Evolutionary conservation across 2,113 vertebrate genomes (phyloP), one percentile per base, ranked within the genome.

Genomic region (Glaucomys volans): DNA sequence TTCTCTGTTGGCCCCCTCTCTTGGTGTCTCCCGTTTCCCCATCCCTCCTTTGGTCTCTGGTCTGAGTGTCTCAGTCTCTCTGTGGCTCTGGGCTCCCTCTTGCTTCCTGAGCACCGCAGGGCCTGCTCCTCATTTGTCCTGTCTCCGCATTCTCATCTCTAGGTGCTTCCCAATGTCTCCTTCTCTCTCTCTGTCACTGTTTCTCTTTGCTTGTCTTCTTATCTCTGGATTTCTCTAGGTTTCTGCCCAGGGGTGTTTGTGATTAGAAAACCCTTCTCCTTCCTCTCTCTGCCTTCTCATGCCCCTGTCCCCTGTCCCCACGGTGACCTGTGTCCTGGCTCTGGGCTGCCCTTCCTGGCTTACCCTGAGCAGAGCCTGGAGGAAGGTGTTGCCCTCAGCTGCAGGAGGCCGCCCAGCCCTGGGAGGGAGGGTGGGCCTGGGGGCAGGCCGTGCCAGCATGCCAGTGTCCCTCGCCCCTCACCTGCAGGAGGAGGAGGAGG

Each of bases 401-500:
- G 35, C n/a, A 72, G n/a, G 69, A 40, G 16, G n/a, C 24, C 24
- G 18, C 69, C n/a, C n/a, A 26, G 69, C 69, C 69, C 37, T 22
- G 69, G 28, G 28, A 72, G 4, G 37, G n/a, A 9, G 7, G 20
- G 20, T 24, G 18, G 69, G 13, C 66, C 69, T 2, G 8, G n/a
- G 69, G 37, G 69, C 8, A 24, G 69, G 37, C 11, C n/a, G n/a
- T n/a, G n/a, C n/a, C 17, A 14, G 69, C n/a, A n/a, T 8, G 18
- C 37, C n/a, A 0, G 11, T 3, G 37, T 20, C n/a, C 24, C 2
- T 3, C 10, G 30, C 12, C 64, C 64, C 17, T 4, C 17, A 54
- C n/a, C n/a, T n/a, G 52, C 64, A 35, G 24, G 64, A 67, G 64
- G 11, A 32, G 30, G 14, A 14, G 64, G 30, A 35, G 20, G 37